phyloP scores from a whole-genome alignment of 2,888 invertebrate species.

The Globia sparganii region DNA sequence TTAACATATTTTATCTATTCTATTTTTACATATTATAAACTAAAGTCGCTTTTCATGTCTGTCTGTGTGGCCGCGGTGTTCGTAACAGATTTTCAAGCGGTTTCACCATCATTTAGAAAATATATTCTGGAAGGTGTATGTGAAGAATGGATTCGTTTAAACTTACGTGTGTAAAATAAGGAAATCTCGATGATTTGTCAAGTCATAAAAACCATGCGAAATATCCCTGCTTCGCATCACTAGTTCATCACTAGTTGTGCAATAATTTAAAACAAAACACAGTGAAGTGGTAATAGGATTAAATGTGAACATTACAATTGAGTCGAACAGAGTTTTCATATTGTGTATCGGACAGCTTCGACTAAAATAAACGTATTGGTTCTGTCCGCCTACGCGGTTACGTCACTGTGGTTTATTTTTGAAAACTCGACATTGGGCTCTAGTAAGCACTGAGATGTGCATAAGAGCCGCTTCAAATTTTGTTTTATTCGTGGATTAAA shows the following conservation, averaged over 20 bases:
- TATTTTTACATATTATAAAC: background rate
- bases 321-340: conserved; percentile 3
- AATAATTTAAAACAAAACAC: background rate
- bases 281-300: background rate
- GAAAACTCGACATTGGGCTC: background rate
- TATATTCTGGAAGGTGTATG: background rate
- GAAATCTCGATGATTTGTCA: background rate
- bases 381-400: conserved; percentile 18
- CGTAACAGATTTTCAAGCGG: background rate
- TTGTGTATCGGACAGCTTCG: background rate
- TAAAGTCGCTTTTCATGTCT: background rate
- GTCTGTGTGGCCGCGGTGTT: background rate
- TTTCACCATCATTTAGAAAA: background rate
- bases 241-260: background rate
- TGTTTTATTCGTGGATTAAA: background rate
- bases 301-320: background rate
- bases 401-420: conserved; percentile 19
- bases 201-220: background rate
- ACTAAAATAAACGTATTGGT: conserved; percentile 11
- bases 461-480: background rate
- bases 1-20: background rate
- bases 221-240: background rate
- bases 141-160: background rate
- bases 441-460: background rate
- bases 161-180: background rate